These are phyloP conservation scores for Pygmarrhopalites habei DNA, from an alignment of 1,140 invertebrate genomes.

Conservation along the genomic window DNA sequence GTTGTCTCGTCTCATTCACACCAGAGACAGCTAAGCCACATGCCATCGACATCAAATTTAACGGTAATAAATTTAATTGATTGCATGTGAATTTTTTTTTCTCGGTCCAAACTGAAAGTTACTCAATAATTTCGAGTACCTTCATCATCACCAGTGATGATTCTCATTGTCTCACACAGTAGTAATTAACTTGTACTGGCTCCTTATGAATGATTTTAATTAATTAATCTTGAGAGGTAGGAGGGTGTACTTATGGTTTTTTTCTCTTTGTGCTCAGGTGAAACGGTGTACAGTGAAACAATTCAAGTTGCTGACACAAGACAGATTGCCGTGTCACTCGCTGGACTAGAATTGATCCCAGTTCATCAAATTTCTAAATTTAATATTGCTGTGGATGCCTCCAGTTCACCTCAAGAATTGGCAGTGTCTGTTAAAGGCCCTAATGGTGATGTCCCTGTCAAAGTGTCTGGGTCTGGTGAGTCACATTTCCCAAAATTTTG, in stretches of 20 bases:
- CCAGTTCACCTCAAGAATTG: constrained; percentile 72
- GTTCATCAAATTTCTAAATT: constrained; percentile 80
- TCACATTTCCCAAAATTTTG: too few relatives aligned
- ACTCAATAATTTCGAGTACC: too few relatives aligned
- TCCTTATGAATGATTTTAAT: too few relatives aligned
- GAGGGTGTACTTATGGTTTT: too few relatives aligned
- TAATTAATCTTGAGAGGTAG: too few relatives aligned
- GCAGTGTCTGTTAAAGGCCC: constrained; percentile 74
- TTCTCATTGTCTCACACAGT: too few relatives aligned
- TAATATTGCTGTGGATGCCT: constrained; percentile 79
- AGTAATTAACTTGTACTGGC: too few relatives aligned
- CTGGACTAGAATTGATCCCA: constrained; percentile 76
- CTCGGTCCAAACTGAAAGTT: too few relatives aligned
- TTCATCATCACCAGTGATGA: too few relatives aligned
- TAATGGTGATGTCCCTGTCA: constrained; percentile 34
- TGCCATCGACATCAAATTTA: constrained; percentile 96
- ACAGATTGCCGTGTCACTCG: constrained; percentile 66
- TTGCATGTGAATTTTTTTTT: too few relatives aligned
- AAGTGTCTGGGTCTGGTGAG: constrained; percentile 34
- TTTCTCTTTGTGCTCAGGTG: too few relatives aligned
- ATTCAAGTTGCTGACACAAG: constrained; percentile 73
- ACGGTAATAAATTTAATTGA: too few relatives aligned
- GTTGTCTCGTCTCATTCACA: constrained; percentile 90
- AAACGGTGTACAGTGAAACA: constrained; percentile 87
- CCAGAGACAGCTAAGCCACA: constrained; percentile 86